phyloP scores from a whole-genome alignment of 2,797 vertebrate genomes.

The Cossypha dichroa region DNA sequence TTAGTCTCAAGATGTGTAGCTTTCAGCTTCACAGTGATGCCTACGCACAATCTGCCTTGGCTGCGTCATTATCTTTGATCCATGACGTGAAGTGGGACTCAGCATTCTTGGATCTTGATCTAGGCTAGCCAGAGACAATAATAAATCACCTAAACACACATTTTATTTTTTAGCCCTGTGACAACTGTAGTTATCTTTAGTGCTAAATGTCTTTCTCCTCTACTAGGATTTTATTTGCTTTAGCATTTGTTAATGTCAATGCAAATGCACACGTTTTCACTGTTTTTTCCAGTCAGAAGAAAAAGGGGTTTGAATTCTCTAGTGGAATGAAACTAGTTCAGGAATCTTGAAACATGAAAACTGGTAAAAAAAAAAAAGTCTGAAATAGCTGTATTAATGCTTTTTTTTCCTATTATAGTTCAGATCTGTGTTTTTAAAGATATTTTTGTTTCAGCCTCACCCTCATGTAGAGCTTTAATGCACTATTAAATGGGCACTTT shows the following conservation, averaged over 20 bases:
- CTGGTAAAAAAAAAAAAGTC: background rate
- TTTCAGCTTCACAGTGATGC: background rate
- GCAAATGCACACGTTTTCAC: background rate
- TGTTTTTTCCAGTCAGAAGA: background rate
- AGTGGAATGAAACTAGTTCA: background rate
- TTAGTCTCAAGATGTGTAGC: background rate
- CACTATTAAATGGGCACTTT: accelerated
- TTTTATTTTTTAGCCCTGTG: background rate
- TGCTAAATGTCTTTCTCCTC: background rate
- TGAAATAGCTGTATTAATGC: background rate
- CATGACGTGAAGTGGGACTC: background rate
- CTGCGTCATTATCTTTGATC: background rate
- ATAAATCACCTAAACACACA: background rate
- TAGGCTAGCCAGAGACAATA: background rate
- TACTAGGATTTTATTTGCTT: background rate
- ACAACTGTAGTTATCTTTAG: background rate
- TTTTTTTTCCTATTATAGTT: background rate
- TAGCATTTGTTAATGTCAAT: background rate
- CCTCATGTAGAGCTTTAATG: background rate
- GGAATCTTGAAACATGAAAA: background rate
- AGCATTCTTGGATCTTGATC: background rate
- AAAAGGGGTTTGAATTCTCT: background rate
- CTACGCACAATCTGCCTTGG: background rate
- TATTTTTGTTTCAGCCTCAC: background rate
- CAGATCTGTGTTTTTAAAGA: background rate